Base-by-base conservation (phyloP, 2,113 vertebrate species). In the Trochalopteron elliotii region DNA sequence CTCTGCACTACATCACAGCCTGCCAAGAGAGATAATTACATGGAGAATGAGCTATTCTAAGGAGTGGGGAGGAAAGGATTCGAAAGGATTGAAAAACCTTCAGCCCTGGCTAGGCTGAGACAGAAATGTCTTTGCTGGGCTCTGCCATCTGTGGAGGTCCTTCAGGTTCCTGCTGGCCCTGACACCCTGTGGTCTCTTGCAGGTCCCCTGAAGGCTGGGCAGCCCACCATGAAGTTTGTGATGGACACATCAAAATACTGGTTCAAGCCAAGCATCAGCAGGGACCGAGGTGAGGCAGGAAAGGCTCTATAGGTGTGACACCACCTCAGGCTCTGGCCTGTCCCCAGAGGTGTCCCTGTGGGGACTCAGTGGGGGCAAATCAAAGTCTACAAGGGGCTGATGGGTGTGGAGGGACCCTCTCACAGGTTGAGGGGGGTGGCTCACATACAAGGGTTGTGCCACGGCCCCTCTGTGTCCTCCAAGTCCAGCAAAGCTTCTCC, bases 171-270 rank as follows among this genome's bases (percentile, higher is more conserved):
- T 3, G 9, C 45, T 39, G 64, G 23, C 63, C 39, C 28, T 83
- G 87, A 93, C 4, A 4, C 31, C 7, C 0, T 9, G 4, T 28
- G 56, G 12, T 96, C 72, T 78, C 93, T 89, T 90, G 87, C 97
- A 98, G 98, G 97, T 83, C 57, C 67, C 70, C 89, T 81, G 33
- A 94, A 59, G 88, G 97, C 98, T 45, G 97, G 93, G 55, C 98
- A 99, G 78, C 98, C 98, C 7, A 98, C 98, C n/a, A 99, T 99
- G 98, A 99, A 99, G 90, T 99, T 99, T n/a, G 99, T 99, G 95
- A 99, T 99, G 99, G 99, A 99, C 94, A 99, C 98, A 0, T 99
- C 99, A 0, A 99, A 98, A 42, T 98, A 98, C 83, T 99, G 99
- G 99, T 99, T 99, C 97, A 99, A 99, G 87, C 99, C 99, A 0